phyloP scores from a whole-genome alignment of 2,113 vertebrate genomes.

The Larimichthys crocea region DNA sequence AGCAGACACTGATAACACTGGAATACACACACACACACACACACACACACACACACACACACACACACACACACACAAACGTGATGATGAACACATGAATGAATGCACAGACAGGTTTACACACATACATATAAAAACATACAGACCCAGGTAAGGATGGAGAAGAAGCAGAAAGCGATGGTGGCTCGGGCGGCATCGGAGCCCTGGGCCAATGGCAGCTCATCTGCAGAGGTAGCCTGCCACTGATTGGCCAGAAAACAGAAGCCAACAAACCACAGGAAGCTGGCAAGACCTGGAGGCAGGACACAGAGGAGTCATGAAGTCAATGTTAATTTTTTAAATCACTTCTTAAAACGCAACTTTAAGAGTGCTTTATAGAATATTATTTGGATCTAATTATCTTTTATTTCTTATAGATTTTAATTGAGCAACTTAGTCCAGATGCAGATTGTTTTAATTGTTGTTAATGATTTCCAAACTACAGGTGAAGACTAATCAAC shows the following conservation, averaged over 20 bases:
- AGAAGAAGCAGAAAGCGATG: slow-evolving; percentile 90
- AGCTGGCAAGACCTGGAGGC: slow-evolving; percentile 73
- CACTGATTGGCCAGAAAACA: slow-evolving; percentile 87
- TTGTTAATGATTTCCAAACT: too few relatives aligned
- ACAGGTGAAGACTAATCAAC: too few relatives aligned
- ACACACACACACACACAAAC: slow-evolving; percentile 19
- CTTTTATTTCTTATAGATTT: background rate
- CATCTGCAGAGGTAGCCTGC: slow-evolving; percentile 80
- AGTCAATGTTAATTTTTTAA: background rate
- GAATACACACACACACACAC: slow-evolving; percentile 40
- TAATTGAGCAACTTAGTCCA: background rate
- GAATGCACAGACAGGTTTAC: background rate
- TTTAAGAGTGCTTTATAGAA: background rate
- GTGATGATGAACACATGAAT: slow-evolving; percentile 11
- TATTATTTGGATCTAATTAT: background rate
- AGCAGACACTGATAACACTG: slow-evolving; percentile 79
- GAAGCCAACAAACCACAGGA: slow-evolving; percentile 86
- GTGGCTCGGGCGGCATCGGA: slow-evolving; percentile 91
- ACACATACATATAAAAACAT: slow-evolving; percentile 17
- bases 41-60: slow-evolving; percentile 9
- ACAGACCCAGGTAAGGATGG: slow-evolving; percentile 92
- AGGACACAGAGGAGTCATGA: slow-evolving; percentile 1
- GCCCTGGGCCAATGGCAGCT: slow-evolving; percentile 85
- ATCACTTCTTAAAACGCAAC: background rate
- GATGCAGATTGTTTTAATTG: background rate